Conservation (phyloP, 2,113 vertebrate genomes). For the Pluvialis apricaria region DNA sequence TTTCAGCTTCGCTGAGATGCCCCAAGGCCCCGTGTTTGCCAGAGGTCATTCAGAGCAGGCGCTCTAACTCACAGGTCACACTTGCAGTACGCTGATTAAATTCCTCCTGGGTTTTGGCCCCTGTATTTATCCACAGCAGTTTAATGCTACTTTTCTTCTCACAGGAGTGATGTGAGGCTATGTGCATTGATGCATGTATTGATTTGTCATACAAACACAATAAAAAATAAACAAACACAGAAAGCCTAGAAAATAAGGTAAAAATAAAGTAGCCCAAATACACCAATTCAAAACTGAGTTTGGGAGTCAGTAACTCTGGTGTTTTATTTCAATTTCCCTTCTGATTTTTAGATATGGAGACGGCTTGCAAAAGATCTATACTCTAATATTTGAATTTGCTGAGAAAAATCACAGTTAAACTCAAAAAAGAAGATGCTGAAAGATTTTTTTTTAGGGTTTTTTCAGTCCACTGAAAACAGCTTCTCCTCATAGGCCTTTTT, state of each 20-base stretch:
- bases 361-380: neutral
- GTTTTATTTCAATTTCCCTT: neutral
- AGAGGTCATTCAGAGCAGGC: neutral
- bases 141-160: neutral
- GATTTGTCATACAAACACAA: neutral
- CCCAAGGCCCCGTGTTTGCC: neutral
- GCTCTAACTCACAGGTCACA: neutral
- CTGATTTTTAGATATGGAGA: neutral
- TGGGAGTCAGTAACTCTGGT: neutral
- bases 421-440: neutral
- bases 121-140: neutral
- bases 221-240: neutral
- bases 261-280: neutral
- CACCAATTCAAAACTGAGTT: neutral
- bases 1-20: fast-evolving
- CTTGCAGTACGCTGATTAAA: neutral
- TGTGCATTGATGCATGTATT: fast-evolving
- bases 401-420: neutral
- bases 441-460: neutral
- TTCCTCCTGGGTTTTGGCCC: neutral
- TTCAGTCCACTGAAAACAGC: neutral
- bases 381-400: neutral
- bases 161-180: neutral
- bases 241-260: neutral
- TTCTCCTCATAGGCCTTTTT: neutral